Percentiles rank a stretch among this genome's conserved stretches.
Evolutionary conservation across 37 sponge, comb jelly and placozoan species (phyloP).

Genomic region (Hexactinellida sp.): DNA sequence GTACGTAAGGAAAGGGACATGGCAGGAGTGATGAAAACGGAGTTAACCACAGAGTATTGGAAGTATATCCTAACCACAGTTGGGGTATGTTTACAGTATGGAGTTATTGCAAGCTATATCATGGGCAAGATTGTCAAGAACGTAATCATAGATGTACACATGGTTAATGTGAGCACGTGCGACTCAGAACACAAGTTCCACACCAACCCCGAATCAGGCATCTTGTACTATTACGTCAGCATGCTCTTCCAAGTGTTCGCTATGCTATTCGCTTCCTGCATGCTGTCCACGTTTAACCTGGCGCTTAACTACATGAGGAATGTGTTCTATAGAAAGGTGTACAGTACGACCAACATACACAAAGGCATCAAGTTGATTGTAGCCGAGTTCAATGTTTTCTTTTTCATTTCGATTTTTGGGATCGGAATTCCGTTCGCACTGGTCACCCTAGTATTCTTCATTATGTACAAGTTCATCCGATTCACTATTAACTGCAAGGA

Average conservation of each 20-base stretch:
- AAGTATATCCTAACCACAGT: background rate
- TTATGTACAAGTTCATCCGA: background rate
- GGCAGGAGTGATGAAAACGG: background rate
- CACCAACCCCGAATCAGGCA: background rate
- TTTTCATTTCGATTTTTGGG: background rate
- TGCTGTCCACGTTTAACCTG: background rate
- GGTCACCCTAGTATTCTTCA: background rate
- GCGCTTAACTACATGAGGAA: background rate
- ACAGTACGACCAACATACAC: background rate
- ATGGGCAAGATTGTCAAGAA: background rate
- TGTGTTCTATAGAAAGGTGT: background rate
- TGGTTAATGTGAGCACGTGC: background rate
- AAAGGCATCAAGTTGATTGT: background rate
- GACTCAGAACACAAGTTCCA: background rate
- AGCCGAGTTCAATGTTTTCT: background rate
- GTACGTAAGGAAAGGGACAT: background rate
- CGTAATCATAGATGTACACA: background rate
- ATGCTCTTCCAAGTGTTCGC: background rate
- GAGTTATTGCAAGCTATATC: background rate
- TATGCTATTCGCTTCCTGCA: background rate
- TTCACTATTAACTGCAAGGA: background rate
- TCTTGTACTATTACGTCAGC: background rate
- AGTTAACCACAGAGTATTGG: background rate
- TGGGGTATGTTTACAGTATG: background rate
- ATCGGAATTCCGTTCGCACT: background rate